Evolutionary conservation across 2,888 invertebrate genomes (phyloP).

Genomic region (Eupithecia subumbrata): DNA sequence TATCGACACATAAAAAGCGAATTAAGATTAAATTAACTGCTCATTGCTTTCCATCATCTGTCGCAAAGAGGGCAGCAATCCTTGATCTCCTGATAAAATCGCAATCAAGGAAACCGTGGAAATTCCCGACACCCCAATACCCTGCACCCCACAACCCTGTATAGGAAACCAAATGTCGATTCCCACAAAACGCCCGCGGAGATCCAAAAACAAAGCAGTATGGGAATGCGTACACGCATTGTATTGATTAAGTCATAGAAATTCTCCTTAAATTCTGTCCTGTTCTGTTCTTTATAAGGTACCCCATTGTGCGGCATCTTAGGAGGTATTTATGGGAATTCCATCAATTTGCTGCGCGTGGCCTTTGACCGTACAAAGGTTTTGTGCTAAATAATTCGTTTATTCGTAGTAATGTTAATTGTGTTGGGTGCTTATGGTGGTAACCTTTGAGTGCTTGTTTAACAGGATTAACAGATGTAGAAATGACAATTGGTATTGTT

Average conservation of each 20-base stretch:
- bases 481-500: constrained; percentile 23
- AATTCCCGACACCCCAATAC: constrained; percentile 63
- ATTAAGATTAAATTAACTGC: constrained; percentile 49
- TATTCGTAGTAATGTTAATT: constrained; percentile 69
- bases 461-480: constrained; percentile 30
- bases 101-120: constrained; percentile 75
- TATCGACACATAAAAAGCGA: constrained; percentile 19
- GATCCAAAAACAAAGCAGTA: constrained; percentile 76
- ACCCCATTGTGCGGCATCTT: constrained; percentile 65
- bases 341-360: constrained; percentile 80
- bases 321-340: constrained; percentile 79
- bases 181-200: constrained; percentile 71
- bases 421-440: constrained; percentile 60
- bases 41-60: constrained; percentile 38
- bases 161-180: constrained; percentile 58
- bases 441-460: constrained; percentile 17
- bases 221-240: constrained; percentile 72
- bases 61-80: constrained; percentile 65
- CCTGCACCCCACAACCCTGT: constrained; percentile 65
- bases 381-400: constrained; percentile 75
- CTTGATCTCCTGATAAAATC: constrained; percentile 80
- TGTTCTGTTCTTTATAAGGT: constrained; percentile 26
- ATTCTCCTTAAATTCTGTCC: constrained; percentile 71
- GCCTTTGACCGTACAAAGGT: constrained; percentile 63
- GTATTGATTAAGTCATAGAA: constrained; percentile 83